Conservation (phyloP, 2,797 vertebrate species). For the Sylvia borin region DNA sequence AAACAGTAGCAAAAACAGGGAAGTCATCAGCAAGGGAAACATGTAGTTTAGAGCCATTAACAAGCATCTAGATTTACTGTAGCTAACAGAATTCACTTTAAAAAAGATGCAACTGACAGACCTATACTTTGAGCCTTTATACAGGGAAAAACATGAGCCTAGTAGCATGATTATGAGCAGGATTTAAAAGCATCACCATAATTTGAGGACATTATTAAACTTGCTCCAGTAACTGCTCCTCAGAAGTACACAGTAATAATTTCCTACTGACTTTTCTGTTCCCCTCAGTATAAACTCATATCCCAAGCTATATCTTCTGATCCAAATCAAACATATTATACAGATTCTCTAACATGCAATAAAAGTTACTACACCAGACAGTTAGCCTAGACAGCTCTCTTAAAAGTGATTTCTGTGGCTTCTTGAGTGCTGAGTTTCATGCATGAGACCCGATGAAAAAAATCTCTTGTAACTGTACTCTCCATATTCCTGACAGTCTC, state of each 20-base stretch:
- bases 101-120: not conserved
- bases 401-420: not conserved
- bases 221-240: not conserved
- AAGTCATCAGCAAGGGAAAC: not conserved
- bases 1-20: not conserved
- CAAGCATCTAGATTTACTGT: not conserved
- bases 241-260: not conserved
- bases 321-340: not conserved
- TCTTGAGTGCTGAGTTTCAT: not conserved
- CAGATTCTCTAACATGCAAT: not conserved
- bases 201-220: not conserved
- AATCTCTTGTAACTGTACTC: not conserved
- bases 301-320: not conserved
- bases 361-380: not conserved
- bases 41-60: not conserved
- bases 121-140: not conserved
- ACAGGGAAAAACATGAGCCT: not conserved
- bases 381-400: not conserved
- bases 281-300: not conserved
- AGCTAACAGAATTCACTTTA: not conserved
- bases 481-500: not conserved
- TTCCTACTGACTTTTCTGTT: not conserved
- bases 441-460: not conserved
- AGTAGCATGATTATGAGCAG: not conserved
- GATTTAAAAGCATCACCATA: not conserved